Percentiles rank a stretch among this genome's conserved stretches.
Evolutionary conservation across 2,888 invertebrate genomes (phyloP).

Genomic region (Lathronympha strigana): DNA sequence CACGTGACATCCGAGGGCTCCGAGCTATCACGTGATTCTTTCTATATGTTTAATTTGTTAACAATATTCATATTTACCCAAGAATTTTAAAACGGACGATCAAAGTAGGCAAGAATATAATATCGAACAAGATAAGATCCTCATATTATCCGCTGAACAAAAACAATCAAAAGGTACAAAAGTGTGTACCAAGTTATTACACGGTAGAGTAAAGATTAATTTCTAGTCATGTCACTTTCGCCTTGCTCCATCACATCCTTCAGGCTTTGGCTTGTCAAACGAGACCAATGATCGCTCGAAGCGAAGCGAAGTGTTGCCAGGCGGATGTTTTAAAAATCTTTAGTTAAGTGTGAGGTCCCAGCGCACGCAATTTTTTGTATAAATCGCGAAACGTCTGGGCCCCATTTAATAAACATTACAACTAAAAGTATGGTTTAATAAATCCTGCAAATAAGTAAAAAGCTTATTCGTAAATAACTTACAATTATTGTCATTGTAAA

Average conservation of each 20-base stretch:
- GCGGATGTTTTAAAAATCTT: not conserved
- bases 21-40: too few relatives aligned
- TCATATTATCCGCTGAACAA: conserved; percentile 6
- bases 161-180: conserved; percentile 9
- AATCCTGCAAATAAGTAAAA: too few relatives aligned
- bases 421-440: too few relatives aligned
- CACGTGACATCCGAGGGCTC: too few relatives aligned
- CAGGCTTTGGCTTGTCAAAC: conserved; percentile 31
- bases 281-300: conserved; percentile 15
- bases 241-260: conserved; percentile 44
- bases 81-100: conserved; percentile 41
- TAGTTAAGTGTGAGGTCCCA: not conserved
- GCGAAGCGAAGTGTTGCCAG: conserved; percentile 6
- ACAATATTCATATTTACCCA: conserved; percentile 50
- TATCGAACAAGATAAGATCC: conserved; percentile 8
- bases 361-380: too few relatives aligned
- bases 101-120: conserved; percentile 9
- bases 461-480: too few relatives aligned
- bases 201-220: conserved; percentile 29
- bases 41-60: too few relatives aligned
- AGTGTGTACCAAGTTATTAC: conserved; percentile 9
- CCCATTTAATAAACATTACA: too few relatives aligned
- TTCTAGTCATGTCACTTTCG: conserved; percentile 38
- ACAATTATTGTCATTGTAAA: too few relatives aligned
- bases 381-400: too few relatives aligned